Conservation (phyloP, 2,797 vertebrate genomes). For the Paedocypris micromegethes region DNA sequence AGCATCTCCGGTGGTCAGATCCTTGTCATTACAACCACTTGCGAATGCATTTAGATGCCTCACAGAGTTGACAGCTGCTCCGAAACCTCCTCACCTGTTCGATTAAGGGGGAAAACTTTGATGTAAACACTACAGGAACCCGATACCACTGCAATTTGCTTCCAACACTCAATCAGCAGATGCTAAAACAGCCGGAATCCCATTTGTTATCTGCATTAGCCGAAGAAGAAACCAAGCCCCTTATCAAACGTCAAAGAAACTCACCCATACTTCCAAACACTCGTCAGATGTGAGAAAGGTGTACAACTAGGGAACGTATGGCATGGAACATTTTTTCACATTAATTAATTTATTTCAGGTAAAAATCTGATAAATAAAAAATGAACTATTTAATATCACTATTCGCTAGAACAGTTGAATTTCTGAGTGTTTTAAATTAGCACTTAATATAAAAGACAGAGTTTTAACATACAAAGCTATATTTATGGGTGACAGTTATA, state of each 20-base stretch:
- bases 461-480: no score
- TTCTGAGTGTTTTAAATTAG: no score
- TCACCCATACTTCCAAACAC: slow-evolving; percentile 53
- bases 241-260: slow-evolving; percentile 57
- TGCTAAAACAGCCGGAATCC: slow-evolving; percentile 59
- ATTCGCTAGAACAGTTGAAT: no score
- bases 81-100: slow-evolving; percentile 69
- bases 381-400: no score
- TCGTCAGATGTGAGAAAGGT: slow-evolving; percentile 20
- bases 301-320: background rate
- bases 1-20: slow-evolving; percentile 52
- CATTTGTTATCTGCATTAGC: slow-evolving; percentile 62
- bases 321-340: no score
- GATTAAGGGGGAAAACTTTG: slow-evolving; percentile 55
- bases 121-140: slow-evolving; percentile 67
- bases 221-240: slow-evolving; percentile 42
- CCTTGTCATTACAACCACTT: slow-evolving; percentile 31
- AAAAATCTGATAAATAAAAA: slow-evolving; percentile 2
- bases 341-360: background rate
- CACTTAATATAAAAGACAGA: no score
- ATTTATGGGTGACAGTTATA: no score
- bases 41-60: slow-evolving; percentile 30
- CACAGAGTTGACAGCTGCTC: slow-evolving; percentile 57
- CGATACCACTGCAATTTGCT: slow-evolving; percentile 55
- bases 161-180: slow-evolving; percentile 58